Base-by-base conservation (phyloP, 1,140 invertebrate genomes). In the Myzus persicae region DNA sequence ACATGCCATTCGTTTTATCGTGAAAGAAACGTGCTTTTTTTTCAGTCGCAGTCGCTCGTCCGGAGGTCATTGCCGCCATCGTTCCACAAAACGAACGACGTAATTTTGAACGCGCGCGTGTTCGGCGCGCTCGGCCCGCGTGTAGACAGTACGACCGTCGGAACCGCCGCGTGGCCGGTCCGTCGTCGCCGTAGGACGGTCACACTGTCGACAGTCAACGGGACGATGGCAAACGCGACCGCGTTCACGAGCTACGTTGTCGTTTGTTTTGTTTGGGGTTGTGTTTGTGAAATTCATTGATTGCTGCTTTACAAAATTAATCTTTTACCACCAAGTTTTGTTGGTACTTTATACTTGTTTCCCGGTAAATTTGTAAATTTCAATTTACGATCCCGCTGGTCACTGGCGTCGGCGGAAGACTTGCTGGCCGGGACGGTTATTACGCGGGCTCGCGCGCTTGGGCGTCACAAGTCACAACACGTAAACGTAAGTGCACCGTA, bases 191-290 rank as follows among this genome's bases (percentile, higher is more conserved):
- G 31, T 31, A 2, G 0, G 0, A 14, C 22, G 89, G 89, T 67
- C 40, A 90, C 89, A 67, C 89, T 90, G 89, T 90, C 18, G 89
- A n/a, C 3, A 67, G 42, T 84, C 76, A 40, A 84, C 44, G 46
- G 42, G 59, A 36, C 40, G n/a, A 31, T 93, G 91, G 36, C 91
- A 93, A 93, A 93, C 91, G 91, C 91, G 24, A 93, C 91, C 91
- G 67, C 24, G 7, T 84, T n/a, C 81, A 18, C 26, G 76, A 85
- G 81, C 76, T n/a, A 93, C 81, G 91, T 93, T 18, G 76, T 93
- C 46, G 91, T 93, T 93, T 93, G 91, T 93, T 93, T 93, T 93
- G 91, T 85, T 93, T 93, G 91, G 91, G 91, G 91, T 93, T 93
- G 91, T 93, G 91, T 93, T 93, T 93, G 91, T 93, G 91, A 93